Base-by-base conservation (phyloP, 2,113 vertebrate species). In the Cynocephalus volans region DNA sequence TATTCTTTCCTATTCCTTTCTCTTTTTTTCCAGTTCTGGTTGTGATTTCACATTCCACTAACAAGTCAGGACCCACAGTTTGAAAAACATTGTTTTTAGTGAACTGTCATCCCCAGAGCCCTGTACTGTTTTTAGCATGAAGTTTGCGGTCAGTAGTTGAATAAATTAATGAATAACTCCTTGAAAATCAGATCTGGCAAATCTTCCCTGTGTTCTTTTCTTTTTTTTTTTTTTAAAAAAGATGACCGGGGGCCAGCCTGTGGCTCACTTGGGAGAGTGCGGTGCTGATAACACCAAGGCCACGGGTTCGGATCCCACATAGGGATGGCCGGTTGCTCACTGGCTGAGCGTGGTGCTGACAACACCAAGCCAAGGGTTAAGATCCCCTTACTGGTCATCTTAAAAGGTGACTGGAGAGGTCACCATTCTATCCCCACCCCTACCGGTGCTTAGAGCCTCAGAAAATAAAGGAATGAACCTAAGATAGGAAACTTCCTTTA, bases 401-500 rank as follows among this genome's bases (percentile, higher is more conserved):
- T n/a, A n/a, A n/a, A n/a, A n/a, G n/a, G n/a, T n/a, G n/a, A n/a
- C 48, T 65, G 56, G 28, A 96, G 54, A 31, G 11, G 56, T 92
- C 33, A 82, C 21, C 67, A 54, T 70, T 70, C 76, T 52, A 1
- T 79, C 45, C 33, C 36, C 58, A 88, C 14, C 23, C 58, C 21
- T 62, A 64, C 50, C 14, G 45, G 48, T 70, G 60, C 54, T 64
- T 50, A 64, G 67, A 12, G 14, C n/a, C 8, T 94, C 80, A 75
- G 62, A 54, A 88, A 80, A 48, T 65, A 85, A 80, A 77, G 19
- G 8, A 77, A 15, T 65, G 58, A 54, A 75, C 6, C 56, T 67
- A 65, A 41, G 82, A 88, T 93, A 93, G 48, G 77, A 89, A 87
- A 75, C 5, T 73, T 72, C 70, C 50, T n/a, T 95, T 85, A 54